Evolutionary conservation across 2,797 vertebrate species (phyloP), one percentile per base, ranked within the genome.

Genomic region (Delichon dasypus): DNA sequence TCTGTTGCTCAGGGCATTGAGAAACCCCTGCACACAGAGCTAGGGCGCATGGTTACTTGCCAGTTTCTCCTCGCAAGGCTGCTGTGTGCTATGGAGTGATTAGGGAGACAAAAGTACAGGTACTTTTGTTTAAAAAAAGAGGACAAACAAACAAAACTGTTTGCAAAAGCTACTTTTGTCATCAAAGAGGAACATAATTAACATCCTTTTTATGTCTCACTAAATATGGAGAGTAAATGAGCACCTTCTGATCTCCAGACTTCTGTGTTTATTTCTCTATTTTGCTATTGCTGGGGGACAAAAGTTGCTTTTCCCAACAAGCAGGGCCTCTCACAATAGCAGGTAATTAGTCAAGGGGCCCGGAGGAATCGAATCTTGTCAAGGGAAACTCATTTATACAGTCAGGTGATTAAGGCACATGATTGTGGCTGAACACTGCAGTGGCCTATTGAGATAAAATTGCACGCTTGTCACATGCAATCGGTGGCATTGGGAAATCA

Each of bases 281-380:
- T 96, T 97, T 85, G 53, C 77, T 79, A 85, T 78, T 89, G 89
- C 80, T 96, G 85, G 42, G 83, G 89, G 85, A 96, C 79, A 83
- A 93, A 78, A 86, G 87, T 65, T 89, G 92, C 66, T 93, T 94
- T 96, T 88, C 74, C 76, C 93, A 92, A 88, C 61, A 88, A 79
- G 94, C 74, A 62, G 62, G 44, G 77, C 82, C 45, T 93, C 75
- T 89, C 91, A 97, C 95, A 97, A 97, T 95, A 96, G 92, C 81
- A 96, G 87, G 92, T 88, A 97, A 97, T 97, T 97, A 97, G 96
- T 97, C 95, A 97, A 94, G 92, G 88, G 83, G 83, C 96, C 95
- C 76, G 4, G 92, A 94, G 94, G 92, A 94, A 95, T 96, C 44
- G 65, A 94, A 94, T 76, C 95, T 73, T 97, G 96, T 95, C 96